Base-by-base conservation (phyloP, 2,113 vertebrate species). In the Tursiops truncatus region DNA sequence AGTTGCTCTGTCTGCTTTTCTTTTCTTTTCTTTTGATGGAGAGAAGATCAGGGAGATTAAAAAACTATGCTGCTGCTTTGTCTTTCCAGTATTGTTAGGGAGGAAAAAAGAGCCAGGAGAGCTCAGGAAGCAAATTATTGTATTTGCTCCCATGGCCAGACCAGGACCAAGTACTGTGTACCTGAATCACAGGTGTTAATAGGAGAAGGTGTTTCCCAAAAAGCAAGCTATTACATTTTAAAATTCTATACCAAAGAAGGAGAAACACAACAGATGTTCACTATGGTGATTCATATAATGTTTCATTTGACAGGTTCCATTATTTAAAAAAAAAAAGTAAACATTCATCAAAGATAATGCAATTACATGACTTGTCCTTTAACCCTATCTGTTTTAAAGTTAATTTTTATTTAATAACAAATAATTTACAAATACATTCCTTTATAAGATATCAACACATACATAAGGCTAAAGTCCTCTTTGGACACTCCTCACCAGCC, bases 351-450 rank as follows among this genome's bases (percentile, higher is more conserved):
- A 85, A 82, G 41, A 56, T 21, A 36, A 68, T 68, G 26, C 36
- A 62, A 41, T 91, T 60, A 36, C 23, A 31, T 56, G 31, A 56
- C 31, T 93, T 84, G 25, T 56, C n/a, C 73, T 89, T 93, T 73
- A 85, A 80, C 38, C 36, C 33, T 62, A 56, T 12, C 73, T 73
- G 15, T 38, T 80, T 89, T n/a, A 89, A 89, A 91, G 70, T 89
- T 94, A 93, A 81, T 44, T 74, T 93, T 91, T 89, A 84, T 84
- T 93, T 88, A 41, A 23, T 53, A 36, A 63, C 38, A 60, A 89
- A 33, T 93, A 81, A 92, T 82, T 94, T 38, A 47, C 62, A 67
- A 47, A 73, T 38, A 6, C 65, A 33, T 73, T 81, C 76, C 58
- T 89, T 93, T 84, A n/a, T 81, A 91, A 91, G 26, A 93, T 41